Percentiles rank a stretch among this genome's conserved stretches.
Conservation (phyloP, 2,888 invertebrate genomes). For the Eupithecia subumbrata region DNA sequence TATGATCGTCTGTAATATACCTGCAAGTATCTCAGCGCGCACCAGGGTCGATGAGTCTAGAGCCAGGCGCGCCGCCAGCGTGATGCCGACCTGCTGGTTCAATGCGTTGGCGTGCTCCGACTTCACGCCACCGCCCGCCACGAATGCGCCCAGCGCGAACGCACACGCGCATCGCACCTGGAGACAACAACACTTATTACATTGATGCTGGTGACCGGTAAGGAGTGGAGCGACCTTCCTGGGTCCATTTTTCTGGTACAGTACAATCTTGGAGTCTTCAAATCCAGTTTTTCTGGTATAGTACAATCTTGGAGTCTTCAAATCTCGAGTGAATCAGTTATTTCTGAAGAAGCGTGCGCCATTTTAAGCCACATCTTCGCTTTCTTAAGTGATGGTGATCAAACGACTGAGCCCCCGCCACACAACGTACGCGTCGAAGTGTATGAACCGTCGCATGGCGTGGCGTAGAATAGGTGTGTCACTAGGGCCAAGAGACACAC, state of each 20-base stretch:
- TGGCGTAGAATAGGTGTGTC: no score
- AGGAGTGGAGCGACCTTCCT: no score
- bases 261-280: no score
- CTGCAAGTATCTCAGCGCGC: constrained; percentile 93
- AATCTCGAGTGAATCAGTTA: no score
- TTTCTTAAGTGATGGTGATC: no score
- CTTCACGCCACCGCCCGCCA: constrained; percentile 92
- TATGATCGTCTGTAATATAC: constrained; percentile 59
- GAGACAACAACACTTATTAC: background rate
- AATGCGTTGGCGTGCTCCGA: constrained; percentile 97
- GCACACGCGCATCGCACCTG: constrained; percentile 96
- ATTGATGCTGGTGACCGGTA: background rate
- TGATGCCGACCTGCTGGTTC: constrained; percentile 96
- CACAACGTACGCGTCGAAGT: background rate
- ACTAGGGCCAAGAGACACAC: no score
- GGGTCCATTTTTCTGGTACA: no score
- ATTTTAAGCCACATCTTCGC: no score
- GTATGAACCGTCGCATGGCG: no score
- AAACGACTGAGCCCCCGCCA: background rate
- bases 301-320: no score
- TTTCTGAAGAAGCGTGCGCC: no score
- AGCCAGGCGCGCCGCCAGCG: constrained; percentile 89
- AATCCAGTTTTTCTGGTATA: no score
- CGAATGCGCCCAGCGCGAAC: constrained; percentile 97
- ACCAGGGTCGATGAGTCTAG: constrained; percentile 95